Conservation (phyloP, 2,113 vertebrate genomes). For the Sakesphorus luctuosus region DNA sequence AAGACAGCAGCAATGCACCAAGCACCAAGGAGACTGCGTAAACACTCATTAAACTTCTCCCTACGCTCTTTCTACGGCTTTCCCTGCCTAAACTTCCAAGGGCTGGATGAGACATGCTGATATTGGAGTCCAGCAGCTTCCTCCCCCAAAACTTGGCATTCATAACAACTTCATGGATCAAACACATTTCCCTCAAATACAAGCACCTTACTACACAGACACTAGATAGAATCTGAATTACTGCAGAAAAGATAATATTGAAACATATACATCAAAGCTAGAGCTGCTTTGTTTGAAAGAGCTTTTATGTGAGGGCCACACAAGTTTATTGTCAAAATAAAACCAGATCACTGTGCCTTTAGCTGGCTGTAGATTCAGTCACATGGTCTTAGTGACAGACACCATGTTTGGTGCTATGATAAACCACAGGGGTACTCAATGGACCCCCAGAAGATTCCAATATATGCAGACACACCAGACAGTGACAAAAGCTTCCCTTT, state of each 20-base stretch:
- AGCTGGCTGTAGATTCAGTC: neutral
- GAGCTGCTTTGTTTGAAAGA: neutral
- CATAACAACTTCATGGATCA: neutral
- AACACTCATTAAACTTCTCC: slow-evolving; percentile 58
- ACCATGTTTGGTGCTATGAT: neutral
- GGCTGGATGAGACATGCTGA: neutral
- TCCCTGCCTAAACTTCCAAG: slow-evolving; percentile 29
- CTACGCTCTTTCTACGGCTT: neutral
- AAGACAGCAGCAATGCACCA: slow-evolving; percentile 68
- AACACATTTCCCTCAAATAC: neutral
- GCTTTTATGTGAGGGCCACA: neutral
- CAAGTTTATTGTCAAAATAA: neutral
- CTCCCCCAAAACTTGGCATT: neutral
- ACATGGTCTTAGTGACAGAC: neutral
- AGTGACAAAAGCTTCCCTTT: neutral
- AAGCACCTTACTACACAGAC: neutral
- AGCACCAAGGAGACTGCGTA: slow-evolving; percentile 58
- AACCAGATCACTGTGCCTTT: neutral
- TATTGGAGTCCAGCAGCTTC: neutral
- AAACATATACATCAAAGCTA: neutral
- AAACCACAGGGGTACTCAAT: neutral
- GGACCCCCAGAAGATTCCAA: neutral
- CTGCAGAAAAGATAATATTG: neutral
- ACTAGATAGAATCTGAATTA: neutral
- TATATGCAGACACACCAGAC: neutral